Conservation (phyloP, 2,888 invertebrate genomes). For the Drosophila stalkeri region DNA sequence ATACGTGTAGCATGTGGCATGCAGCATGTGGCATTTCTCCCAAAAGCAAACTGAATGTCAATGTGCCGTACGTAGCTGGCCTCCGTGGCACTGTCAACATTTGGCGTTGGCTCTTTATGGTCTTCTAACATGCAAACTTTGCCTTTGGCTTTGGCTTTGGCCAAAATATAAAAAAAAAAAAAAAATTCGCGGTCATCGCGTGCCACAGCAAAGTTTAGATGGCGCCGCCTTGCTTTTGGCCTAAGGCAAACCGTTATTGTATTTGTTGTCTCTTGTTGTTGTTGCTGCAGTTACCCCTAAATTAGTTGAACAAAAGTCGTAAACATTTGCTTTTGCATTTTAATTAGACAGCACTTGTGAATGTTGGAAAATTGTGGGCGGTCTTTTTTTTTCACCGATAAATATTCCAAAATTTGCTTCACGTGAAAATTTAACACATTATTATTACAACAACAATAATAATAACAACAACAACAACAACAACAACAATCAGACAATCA, state of each 20-base stretch:
- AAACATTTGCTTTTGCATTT: conserved; percentile 63
- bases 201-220: conserved; percentile 61
- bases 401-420: conserved; percentile 48
- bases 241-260: conserved; percentile 17
- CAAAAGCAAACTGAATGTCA: conserved; percentile 20
- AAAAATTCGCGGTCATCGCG: conserved; percentile 74
- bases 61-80: conserved; percentile 14
- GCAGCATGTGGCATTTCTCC: conserved; percentile 13
- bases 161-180: neutral
- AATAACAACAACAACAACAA: conserved; percentile 27
- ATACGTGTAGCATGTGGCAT: conserved; percentile 15
- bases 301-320: conserved; percentile 63
- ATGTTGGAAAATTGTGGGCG: conserved; percentile 28
- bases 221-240: conserved; percentile 26
- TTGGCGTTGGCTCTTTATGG: conserved; percentile 55
- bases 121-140: conserved; percentile 69
- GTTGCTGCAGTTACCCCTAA: conserved; percentile 62
- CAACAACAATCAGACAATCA: conserved; percentile 18
- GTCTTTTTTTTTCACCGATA: conserved; percentile 16
- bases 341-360: conserved; percentile 64
- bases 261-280: conserved; percentile 10
- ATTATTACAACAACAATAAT: conserved; percentile 41
- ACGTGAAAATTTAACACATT: conserved; percentile 68
- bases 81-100: conserved; percentile 12
- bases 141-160: conserved; percentile 44